These are phyloP conservation scores for Paratrypauchen microcephalus DNA, from an alignment of 2,797 vertebrate genomes.

Conservation along the genomic window DNA sequence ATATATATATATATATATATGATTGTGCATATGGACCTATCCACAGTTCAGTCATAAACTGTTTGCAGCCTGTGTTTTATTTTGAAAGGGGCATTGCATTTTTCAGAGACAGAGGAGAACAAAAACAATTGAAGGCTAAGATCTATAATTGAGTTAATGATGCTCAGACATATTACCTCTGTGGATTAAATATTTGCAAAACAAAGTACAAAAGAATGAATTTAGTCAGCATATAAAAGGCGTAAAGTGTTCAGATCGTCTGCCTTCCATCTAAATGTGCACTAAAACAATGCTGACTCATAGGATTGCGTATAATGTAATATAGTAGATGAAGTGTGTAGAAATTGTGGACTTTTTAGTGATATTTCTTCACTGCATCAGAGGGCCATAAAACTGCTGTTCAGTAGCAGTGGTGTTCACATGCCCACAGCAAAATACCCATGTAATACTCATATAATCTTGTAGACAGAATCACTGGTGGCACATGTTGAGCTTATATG, in stretches of 20 bases:
- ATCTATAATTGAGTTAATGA: slow-evolving; percentile 36
- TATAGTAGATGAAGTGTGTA: slow-evolving; percentile 17
- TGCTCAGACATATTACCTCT: slow-evolving; percentile 27
- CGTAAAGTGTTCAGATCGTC: not conserved
- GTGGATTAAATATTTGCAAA: slow-evolving; percentile 24
- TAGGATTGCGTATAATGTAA: slow-evolving; percentile 15
- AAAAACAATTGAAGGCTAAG: slow-evolving; percentile 23
- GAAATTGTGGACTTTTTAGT: slow-evolving; percentile 12
- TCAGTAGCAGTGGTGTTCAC: slow-evolving; percentile 18
- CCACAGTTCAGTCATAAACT: not conserved
- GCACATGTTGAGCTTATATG: not conserved
- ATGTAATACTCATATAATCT: not conserved
- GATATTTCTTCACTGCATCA: not conserved
- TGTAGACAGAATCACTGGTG: slow-evolving; percentile 6
- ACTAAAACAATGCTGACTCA: slow-evolving; percentile 17
- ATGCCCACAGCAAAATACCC: slow-evolving; percentile 7
- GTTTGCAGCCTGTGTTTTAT: not conserved
- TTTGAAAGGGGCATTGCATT: not conserved
- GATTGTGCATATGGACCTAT: slow-evolving; percentile 14
- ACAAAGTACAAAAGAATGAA: slow-evolving; percentile 19
- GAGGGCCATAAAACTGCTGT: slow-evolving; percentile 11
- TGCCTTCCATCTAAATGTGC: slow-evolving; percentile 11
- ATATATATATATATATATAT: too few relatives aligned
- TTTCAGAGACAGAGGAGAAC: not conserved
- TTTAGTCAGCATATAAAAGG: slow-evolving; percentile 10